Base-by-base conservation (phyloP, 2,888 invertebrate genomes). In the Drosophila aldrichi region DNA sequence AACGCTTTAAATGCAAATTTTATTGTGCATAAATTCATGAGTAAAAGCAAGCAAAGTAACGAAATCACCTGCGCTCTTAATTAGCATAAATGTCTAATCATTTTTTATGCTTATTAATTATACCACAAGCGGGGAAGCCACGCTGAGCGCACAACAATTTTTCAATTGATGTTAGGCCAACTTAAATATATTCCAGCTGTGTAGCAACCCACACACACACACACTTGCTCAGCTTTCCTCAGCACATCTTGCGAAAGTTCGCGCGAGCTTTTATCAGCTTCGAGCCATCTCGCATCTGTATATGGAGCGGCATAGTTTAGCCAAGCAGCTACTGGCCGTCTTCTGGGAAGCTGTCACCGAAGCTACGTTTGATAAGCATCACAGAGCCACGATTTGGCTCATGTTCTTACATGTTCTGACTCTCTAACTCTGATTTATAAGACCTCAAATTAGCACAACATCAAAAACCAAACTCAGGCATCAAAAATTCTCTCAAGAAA, bases 1-100 rank as follows among this genome's bases (percentile, higher is more conserved):
- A 49, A 63, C 58, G 81, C 76, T 81, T 78, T 72, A 81, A 78
- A 86, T 87, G 87, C 83, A 74, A 83, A 86, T 88, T 83, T 73
- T 65, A 83, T 67, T 79, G 52, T 72, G 77, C 70, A 85, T 85
- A 86, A 77, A 73, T 87, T 83, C 82, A 72, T 69, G 29, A 40
- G 49, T 32, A 68, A 70, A 52, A 16, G 14, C 44, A 44, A 16
- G 8, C 48, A 52, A 63, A 80, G 84, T 88, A 70, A 81, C 83
- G 82, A 83, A 86, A 88, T 91, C 88, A 89, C 79, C 79, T 77
- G 78, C 70, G 67, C 79, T 67, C 76, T 58, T 60, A 74, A 86
- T 90, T 89, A 79, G 66, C 87, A 88, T 89, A 78, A 81, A 88
- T 74, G 69, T 74, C 81, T 84, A 82, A 82, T 78, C 70, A 85